Conservation (phyloP, 2,113 vertebrate genomes). For the Toxotes chatareus region DNA sequence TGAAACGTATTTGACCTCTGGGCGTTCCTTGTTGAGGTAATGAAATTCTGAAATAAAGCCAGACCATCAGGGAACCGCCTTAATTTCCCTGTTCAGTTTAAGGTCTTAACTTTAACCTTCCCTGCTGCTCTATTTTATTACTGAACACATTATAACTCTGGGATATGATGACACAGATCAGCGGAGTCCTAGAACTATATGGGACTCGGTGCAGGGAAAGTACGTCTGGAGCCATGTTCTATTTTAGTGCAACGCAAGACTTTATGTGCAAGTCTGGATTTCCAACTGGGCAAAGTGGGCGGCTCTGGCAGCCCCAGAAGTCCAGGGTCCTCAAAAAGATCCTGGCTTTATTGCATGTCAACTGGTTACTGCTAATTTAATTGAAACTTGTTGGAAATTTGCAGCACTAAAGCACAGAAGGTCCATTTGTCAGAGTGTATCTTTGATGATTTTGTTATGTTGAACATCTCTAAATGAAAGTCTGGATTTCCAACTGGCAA, state of each 20-base stretch:
- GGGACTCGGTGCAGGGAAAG: background rate
- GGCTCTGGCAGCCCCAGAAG: background rate
- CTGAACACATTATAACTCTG: constrained; percentile 52
- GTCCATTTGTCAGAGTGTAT: background rate
- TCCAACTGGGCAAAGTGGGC: background rate
- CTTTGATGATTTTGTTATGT: background rate
- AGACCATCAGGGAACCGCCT: constrained; percentile 59
- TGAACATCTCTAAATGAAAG: background rate
- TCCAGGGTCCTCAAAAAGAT: background rate
- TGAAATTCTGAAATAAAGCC: constrained; percentile 74
- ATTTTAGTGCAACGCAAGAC: constrained; percentile 5
- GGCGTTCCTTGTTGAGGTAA: constrained; percentile 64
- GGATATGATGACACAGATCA: constrained; percentile 59
- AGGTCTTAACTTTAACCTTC: constrained; percentile 69
- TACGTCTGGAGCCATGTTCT: background rate
- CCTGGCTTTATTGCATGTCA: background rate
- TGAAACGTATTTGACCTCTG: constrained; percentile 63
- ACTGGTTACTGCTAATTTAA: background rate
- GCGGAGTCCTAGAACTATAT: constrained; percentile 17
- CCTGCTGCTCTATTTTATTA: constrained; percentile 67
- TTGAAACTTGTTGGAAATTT: background rate
- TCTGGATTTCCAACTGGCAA: constrained; percentile 1
- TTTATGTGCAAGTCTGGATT: constrained; percentile 14
- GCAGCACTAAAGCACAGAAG: background rate
- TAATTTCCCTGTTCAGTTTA: constrained; percentile 73